Evolutionary conservation across 2,888 invertebrate species (phyloP), one percentile per base, ranked within the genome.

Genomic region (Leptinotarsa rubiginosa): DNA sequence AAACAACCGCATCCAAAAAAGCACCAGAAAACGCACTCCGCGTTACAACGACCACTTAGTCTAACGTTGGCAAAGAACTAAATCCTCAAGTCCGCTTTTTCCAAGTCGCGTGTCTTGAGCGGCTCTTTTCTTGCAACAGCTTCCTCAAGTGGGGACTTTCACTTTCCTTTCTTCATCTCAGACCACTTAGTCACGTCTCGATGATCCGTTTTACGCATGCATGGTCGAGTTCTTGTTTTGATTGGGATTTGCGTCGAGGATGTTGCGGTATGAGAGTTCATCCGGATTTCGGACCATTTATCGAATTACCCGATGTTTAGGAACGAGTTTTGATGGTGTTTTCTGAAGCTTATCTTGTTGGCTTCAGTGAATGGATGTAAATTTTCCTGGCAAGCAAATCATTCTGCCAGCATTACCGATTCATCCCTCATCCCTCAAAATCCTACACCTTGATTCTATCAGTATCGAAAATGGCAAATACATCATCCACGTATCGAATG

Each of bases 131-230:
- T 77, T 79, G 72, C 77, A 68, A 69, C 79, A 75, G 74, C 75
- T 76, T 77, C 77, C 75, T 74, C 69, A 25, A 62, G 62, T 50
- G 64, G 74, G 70, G 80, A 78, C 79, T 76, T 76, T 79, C 73
- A 81, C 81, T 81, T 81, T 81, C 81, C 79, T 78, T 75, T 80
- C 56, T 75, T 76, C 65, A 70, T 73, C 74, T 69, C 18, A 56
- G 25, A 59, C 54, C 50, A 41, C 69, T 69, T 66, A 72, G 67
- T 74, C 72, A 73, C 73, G 72, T 73, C 70, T 70, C 64, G 68
- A 65, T 52, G 68, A 54, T 68, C 3, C 31, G 64, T 18, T 65
- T 49, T 65, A 64, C 65, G 68, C 65, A 70, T 62, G 18, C 62
- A 62, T 47, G 56, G 47, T 71, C 65, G 49, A 50, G 54, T 50